Conservation (phyloP, 2,113 vertebrate species). For the Anser brachyrhynchus region DNA sequence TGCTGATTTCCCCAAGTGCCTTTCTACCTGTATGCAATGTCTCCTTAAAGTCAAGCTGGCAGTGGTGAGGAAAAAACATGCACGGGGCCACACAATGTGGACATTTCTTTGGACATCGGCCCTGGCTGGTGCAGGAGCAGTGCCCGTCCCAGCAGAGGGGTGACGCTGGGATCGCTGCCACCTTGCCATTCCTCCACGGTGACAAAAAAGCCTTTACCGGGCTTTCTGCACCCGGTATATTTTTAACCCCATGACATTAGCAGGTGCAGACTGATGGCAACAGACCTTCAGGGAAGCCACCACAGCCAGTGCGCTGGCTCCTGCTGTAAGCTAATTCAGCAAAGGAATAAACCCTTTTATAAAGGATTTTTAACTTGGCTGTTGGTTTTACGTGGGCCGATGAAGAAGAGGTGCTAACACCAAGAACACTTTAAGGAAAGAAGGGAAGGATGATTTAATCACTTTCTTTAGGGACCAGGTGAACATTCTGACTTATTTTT, state of each 20-base stretch:
- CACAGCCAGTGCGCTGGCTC: background rate
- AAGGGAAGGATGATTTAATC: background rate
- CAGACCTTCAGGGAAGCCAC: slow-evolving; percentile 18
- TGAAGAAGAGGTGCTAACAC: background rate
- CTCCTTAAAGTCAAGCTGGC: background rate
- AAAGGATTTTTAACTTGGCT: background rate
- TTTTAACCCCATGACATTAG: slow-evolving; percentile 47
- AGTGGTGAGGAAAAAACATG: background rate
- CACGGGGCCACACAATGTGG: rapidly evolving
- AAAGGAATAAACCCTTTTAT: background rate
- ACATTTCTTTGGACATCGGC: background rate
- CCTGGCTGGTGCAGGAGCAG: background rate
- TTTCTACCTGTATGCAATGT: background rate
- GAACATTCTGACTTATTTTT: background rate
- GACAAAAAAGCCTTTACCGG: slow-evolving; percentile 6
- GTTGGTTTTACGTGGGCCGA: rapidly evolving
- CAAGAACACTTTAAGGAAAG: background rate
- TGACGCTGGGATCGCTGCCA: background rate
- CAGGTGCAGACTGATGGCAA: slow-evolving; percentile 48
- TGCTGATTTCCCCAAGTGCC: background rate
- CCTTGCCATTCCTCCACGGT: background rate
- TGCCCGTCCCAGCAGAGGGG: background rate
- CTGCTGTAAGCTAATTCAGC: background rate
- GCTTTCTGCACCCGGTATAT: background rate
- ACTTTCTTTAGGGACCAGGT: background rate